A percentile compares a stretch with the other conserved stretches of the same genome.
Evolutionary conservation across 2,888 invertebrate genomes (phyloP).

Genomic region (Elgonia sp.): DNA sequence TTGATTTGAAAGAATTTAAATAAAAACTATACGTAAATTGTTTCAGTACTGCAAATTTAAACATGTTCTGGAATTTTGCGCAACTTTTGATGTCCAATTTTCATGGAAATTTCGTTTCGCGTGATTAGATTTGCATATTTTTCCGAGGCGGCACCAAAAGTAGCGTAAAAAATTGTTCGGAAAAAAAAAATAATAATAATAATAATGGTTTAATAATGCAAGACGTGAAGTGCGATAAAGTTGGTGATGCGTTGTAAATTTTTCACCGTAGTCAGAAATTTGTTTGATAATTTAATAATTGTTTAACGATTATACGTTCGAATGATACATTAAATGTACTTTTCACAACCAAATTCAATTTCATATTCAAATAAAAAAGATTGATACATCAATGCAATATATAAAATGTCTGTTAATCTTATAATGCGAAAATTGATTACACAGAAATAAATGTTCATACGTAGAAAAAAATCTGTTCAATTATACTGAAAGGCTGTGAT

Average conservation of each 20-base stretch:
- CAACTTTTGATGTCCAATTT: slow-evolving; percentile 62
- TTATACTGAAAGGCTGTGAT: slow-evolving; percentile 16
- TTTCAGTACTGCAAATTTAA: slow-evolving; percentile 53
- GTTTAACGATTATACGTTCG: slow-evolving; percentile 30
- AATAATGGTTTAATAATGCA: slow-evolving; percentile 47
- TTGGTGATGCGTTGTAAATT: slow-evolving; percentile 22
- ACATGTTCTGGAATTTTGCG: slow-evolving; percentile 44
- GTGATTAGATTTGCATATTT: slow-evolving; percentile 64
- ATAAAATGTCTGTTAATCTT: slow-evolving; percentile 25
- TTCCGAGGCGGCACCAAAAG: slow-evolving; percentile 34
- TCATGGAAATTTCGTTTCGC: slow-evolving; percentile 51
- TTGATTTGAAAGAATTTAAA: slow-evolving; percentile 46
- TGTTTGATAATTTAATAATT: slow-evolving; percentile 38
- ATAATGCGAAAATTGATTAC: slow-evolving; percentile 12
- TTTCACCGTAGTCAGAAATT: not conserved
- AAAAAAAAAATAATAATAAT: slow-evolving; percentile 42
- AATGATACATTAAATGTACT: not conserved
- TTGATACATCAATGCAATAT: slow-evolving; percentile 18
- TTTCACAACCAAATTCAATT: slow-evolving; percentile 25
- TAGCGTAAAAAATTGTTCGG: slow-evolving; percentile 35
- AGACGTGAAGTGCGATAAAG: slow-evolving; percentile 26
- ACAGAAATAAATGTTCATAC: slow-evolving; percentile 1
- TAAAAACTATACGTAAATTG: slow-evolving; percentile 51
- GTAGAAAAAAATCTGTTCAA: not conserved
- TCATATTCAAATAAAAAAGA: slow-evolving; percentile 27